These are phyloP conservation scores for Fregetta grallaria DNA, from an alignment of 2,113 vertebrate genomes.

Conservation along the genomic window DNA sequence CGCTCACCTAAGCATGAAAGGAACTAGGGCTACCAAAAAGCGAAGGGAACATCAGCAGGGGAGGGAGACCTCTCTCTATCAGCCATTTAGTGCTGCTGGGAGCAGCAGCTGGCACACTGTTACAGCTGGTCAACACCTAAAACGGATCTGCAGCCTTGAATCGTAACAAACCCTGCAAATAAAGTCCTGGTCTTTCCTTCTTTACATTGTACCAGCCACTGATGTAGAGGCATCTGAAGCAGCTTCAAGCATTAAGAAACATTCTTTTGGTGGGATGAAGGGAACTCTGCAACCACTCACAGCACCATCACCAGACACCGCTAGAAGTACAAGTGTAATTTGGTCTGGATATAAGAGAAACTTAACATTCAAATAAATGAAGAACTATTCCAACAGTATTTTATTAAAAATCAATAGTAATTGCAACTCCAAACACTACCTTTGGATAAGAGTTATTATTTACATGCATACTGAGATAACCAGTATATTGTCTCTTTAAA, in stretches of 20 bases:
- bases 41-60: not conserved
- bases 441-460: not conserved
- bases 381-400: not conserved
- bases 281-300: not conserved
- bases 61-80: not conserved
- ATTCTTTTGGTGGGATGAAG: not conserved
- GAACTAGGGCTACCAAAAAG: not conserved
- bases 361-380: not conserved
- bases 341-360: not conserved
- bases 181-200: not conserved
- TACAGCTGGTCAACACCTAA: not conserved
- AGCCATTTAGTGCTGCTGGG: not conserved
- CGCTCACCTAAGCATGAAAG: not conserved
- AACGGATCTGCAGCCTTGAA: not conserved
- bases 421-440: not conserved
- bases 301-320: not conserved
- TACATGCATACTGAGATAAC: not conserved
- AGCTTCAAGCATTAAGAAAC: not conserved
- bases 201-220: not conserved
- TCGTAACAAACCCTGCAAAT: not conserved
- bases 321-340: not conserved
- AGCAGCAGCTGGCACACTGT: not conserved
- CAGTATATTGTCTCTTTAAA: not conserved
- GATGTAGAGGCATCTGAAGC: accelerated
- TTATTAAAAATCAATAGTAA: conserved; percentile 31